A percentile compares a stretch with the other conserved stretches of the same genome.
These are phyloP conservation scores for Spinibarbus caldwelli DNA, from an alignment of 2,797 vertebrate genomes.

Conservation along the genomic window DNA sequence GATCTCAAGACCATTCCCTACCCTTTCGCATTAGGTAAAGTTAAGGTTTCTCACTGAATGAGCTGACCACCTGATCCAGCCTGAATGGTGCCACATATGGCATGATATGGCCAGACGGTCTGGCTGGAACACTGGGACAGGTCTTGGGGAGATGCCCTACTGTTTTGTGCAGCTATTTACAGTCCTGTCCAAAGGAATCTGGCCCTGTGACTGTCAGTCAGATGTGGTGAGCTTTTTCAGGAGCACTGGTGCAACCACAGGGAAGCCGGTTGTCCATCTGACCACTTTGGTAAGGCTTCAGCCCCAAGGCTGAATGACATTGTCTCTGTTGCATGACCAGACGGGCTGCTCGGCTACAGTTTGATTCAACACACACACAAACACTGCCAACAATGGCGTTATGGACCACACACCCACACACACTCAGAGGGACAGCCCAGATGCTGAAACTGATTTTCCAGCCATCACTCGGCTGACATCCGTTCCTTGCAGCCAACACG, in stretches of 20 bases:
- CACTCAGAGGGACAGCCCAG: slow-evolving; percentile 64
- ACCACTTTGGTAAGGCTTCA: slow-evolving; percentile 77
- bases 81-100: slow-evolving; percentile 56
- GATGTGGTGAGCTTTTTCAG: slow-evolving; percentile 67
- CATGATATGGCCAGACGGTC: slow-evolving; percentile 68
- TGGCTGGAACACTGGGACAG: slow-evolving; percentile 76
- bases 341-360: slow-evolving; percentile 81
- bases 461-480: slow-evolving; percentile 76
- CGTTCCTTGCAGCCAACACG: slow-evolving; percentile 65
- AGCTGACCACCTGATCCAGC: slow-evolving; percentile 28
- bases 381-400: slow-evolving; percentile 44
- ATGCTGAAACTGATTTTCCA: slow-evolving; percentile 79
- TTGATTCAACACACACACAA: slow-evolving; percentile 62
- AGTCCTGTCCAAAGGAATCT: slow-evolving; percentile 81
- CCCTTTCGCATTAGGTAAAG: slow-evolving; percentile 18
- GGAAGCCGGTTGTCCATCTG: slow-evolving; percentile 81
- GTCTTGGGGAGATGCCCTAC: slow-evolving; percentile 70
- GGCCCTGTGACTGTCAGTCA: slow-evolving; percentile 79
- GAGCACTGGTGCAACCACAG: slow-evolving; percentile 79
- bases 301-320: slow-evolving; percentile 81
- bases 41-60: slow-evolving; percentile 19
- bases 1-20: slow-evolving; percentile 5
- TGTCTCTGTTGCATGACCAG: slow-evolving; percentile 79
- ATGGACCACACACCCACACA: slow-evolving; percentile 61
- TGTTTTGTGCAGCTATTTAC: slow-evolving; percentile 78